phyloP scores from a whole-genome alignment of 2,797 vertebrate genomes.

The Thalassophryne amazonica region DNA sequence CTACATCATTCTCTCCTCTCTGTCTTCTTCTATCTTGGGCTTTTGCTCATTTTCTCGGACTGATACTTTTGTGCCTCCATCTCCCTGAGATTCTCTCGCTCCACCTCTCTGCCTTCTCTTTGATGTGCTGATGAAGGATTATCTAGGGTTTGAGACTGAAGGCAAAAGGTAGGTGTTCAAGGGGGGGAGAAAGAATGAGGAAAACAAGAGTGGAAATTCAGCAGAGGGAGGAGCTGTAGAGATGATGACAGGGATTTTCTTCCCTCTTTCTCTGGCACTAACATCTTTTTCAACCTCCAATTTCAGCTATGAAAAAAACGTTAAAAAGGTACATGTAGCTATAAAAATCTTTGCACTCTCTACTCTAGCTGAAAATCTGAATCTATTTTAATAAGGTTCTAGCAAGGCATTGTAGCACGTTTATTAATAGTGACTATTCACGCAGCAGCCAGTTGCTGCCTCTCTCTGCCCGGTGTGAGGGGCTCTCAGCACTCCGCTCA shows the following conservation, averaged over 20 bases:
- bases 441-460: no score
- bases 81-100: slow-evolving; percentile 29
- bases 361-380: slow-evolving; percentile 7
- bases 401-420: no score
- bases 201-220: slow-evolving; percentile 1
- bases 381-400: no score
- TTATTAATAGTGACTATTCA: no score
- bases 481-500: no score
- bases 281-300: slow-evolving; percentile 50
- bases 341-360: slow-evolving; percentile 3
- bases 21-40: not conserved
- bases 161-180: slow-evolving; percentile 33
- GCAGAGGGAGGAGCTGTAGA: not conserved
- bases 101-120: slow-evolving; percentile 52
- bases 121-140: slow-evolving; percentile 67
- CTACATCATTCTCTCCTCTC: slow-evolving; percentile 9
- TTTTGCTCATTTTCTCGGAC: slow-evolving; percentile 29
- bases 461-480: no score
- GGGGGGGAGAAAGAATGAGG: slow-evolving; percentile 8
- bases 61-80: slow-evolving; percentile 38
- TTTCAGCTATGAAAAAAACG: slow-evolving; percentile 7
- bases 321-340: slow-evolving; percentile 1
- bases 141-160: slow-evolving; percentile 55
- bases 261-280: not conserved
- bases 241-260: slow-evolving; percentile 14